Evolutionary conservation across 2,113 vertebrate genomes (phyloP).

Genomic region (Daboia siamensis): DNA sequence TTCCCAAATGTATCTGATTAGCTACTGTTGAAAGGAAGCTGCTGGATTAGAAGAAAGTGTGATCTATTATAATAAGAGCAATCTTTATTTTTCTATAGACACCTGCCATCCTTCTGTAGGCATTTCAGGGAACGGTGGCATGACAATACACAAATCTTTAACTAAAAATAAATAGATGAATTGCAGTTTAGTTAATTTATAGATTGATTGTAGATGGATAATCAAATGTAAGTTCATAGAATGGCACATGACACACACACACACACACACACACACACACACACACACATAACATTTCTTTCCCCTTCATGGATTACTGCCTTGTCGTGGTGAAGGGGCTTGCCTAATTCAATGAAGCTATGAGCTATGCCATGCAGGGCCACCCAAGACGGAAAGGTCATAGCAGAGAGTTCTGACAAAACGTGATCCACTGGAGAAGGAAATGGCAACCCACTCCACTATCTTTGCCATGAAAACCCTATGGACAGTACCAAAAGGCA

Average conservation of each 20-base stretch:
- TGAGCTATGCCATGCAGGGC: too few species aligned
- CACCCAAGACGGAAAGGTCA: too few species aligned
- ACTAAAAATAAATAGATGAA: not conserved
- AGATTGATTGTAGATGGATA: not conserved
- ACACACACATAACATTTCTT: too few species aligned
- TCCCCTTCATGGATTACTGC: too few species aligned
- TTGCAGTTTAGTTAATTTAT: not conserved
- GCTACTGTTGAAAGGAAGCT: not conserved
- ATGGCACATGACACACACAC: not conserved
- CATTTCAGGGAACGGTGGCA: not conserved
- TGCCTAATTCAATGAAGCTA: too few species aligned
- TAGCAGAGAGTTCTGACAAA: too few species aligned
- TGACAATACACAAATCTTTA: conserved; percentile 20
- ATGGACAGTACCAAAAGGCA: too few species aligned
- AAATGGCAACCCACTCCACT: too few species aligned
- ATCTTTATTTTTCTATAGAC: not conserved
- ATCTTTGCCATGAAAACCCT: too few species aligned
- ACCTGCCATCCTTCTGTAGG: not conserved
- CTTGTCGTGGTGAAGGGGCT: too few species aligned
- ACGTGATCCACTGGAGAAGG: too few species aligned
- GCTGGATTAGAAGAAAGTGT: not conserved
- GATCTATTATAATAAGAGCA: not conserved
- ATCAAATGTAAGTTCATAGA: not conserved
- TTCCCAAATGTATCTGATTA: not conserved
- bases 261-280: too few species aligned